These are phyloP conservation scores for Sebastes minor DNA, from an alignment of 2,797 vertebrate genomes.

Conservation along the genomic window DNA sequence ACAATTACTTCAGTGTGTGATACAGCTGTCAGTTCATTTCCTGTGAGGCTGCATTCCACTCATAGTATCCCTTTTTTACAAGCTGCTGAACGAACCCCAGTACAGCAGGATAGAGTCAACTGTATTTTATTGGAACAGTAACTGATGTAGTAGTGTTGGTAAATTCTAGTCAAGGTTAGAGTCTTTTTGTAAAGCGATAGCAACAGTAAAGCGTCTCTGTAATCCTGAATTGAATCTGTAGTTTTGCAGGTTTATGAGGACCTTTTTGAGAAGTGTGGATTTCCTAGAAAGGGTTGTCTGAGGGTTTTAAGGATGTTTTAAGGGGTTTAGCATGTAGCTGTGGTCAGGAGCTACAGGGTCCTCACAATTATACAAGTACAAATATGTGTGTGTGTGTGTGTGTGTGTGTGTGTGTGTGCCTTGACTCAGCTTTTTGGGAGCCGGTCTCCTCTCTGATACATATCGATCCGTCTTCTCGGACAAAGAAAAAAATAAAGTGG, in stretches of 20 bases:
- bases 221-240: background rate
- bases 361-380: background rate
- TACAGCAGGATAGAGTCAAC: background rate
- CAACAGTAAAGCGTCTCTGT: background rate
- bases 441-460: conserved; percentile 32
- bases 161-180: background rate
- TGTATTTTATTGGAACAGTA: background rate
- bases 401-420: conserved; percentile 4
- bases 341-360: background rate
- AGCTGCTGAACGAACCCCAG: background rate
- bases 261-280: background rate
- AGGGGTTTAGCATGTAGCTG: background rate
- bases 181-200: background rate
- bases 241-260: background rate
- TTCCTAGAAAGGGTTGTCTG: rapidly evolving
- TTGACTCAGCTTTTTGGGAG: conserved; percentile 71
- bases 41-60: conserved; percentile 48
- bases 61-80: background rate
- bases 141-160: background rate
- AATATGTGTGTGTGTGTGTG: background rate
- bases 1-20: background rate
- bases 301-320: background rate
- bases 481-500: conserved; percentile 11
- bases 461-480: conserved; percentile 60
- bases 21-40: conserved; percentile 52